Evolutionary conservation across 2,113 vertebrate genomes (phyloP), one percentile per base, ranked within the genome.

Genomic region (Orientallactaga bullata): DNA sequence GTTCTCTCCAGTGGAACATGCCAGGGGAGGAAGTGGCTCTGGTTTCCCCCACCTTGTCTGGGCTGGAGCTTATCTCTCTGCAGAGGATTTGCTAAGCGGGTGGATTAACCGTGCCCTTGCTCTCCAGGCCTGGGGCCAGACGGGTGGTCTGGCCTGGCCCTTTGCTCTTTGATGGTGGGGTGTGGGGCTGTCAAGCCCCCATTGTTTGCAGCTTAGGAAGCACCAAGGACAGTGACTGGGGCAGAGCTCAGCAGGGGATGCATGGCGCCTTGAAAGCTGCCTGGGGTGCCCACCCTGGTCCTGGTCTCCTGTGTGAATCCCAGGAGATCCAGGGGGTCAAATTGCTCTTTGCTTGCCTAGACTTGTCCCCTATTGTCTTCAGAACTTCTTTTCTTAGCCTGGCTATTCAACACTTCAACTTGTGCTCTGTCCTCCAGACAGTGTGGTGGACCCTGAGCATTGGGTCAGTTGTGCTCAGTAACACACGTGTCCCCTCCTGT

Each of bases 231-330:
- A 5, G 83, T 28, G 72, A 24, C 72, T 37, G 7, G 2, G 88
- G 55, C 23, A 0, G 20, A 2, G 1, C 3, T 1, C 0, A 12
- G 32, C 2, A 0, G 71, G 0, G 58, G 0, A 0, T 23, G 16
- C 2, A 21, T 7, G 55, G 55, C 2, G 55, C 55, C 55, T 16
- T 63, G 61, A 63, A 63, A 6, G 61, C 61, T 23, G 61, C 69
- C 71, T 42, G n/a, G 71, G 85, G 32, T 11, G 21, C 35, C 65
- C 55, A 51, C 39, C 47, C 26, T 51, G 71, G 26, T 13, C 68
- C 85, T 66, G 65, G 24, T 6, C 7, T 58, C 71, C 60, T 66
- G 21, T 32, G 12, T 73, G 66, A 73, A 32, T 68, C 84, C 32
- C 7, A 30, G 23, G 37, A 69, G 17, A 8, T 20, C 24, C 55